These are phyloP conservation scores for Zaprionus africanus DNA, from an alignment of 1,140 invertebrate species.

Conservation along the genomic window DNA sequence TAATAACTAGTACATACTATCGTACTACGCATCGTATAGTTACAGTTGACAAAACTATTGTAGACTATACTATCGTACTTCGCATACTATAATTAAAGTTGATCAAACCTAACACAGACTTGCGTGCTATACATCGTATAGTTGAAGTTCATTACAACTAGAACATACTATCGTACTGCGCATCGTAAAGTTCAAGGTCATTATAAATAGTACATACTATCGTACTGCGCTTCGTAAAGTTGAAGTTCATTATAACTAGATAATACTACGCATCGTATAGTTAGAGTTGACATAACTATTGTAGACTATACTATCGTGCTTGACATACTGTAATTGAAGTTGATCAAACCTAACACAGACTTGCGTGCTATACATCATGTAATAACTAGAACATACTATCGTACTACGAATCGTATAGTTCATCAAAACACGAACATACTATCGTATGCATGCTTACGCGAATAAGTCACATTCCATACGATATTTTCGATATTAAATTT, in stretches of 20 bases:
- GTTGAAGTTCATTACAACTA: neutral
- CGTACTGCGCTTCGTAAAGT: no score
- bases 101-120: no score
- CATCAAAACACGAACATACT: neutral
- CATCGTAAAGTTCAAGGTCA: no score
- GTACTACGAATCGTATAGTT: neutral
- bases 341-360: no score
- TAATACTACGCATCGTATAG: neutral
- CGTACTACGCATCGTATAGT: neutral
- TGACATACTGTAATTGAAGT: no score
- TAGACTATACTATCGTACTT: no score
- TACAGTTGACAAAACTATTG: neutral
- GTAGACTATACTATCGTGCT: no score
- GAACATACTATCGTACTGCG: neutral
- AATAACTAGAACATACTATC: neutral
- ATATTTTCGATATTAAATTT: conserved; percentile 18
- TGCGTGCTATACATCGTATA: no score
- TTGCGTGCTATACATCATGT: no score
- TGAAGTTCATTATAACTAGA: no score
- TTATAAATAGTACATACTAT: no score
- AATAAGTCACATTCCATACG: neutral
- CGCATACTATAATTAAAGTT: neutral
- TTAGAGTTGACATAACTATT: neutral
- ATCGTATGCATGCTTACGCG: neutral
- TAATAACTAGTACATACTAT: no score